Evolutionary conservation across 2,113 vertebrate species (phyloP).

Genomic region (Mirounga angustirostris): DNA sequence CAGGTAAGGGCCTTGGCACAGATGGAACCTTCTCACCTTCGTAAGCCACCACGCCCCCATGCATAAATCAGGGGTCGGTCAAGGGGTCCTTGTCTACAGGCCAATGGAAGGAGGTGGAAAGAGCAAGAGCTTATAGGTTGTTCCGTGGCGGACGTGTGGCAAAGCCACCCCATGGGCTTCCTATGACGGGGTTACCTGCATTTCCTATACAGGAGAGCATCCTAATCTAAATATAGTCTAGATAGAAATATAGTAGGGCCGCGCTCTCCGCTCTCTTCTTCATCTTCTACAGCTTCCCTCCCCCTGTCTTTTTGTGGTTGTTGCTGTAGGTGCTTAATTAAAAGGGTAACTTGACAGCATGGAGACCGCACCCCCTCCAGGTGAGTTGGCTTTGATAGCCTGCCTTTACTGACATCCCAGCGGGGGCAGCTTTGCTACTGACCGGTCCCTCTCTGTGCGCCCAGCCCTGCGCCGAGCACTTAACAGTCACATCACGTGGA

Average conservation of each 20-base stretch:
- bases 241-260: background rate
- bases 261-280: background rate
- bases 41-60: background rate
- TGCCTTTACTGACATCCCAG: rapidly evolving
- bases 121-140: background rate
- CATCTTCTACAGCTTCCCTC: rapidly evolving
- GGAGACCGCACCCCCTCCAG: background rate
- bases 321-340: background rate
- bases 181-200: background rate
- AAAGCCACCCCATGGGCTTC: background rate
- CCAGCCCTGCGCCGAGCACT: background rate
- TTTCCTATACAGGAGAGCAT: background rate
- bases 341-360: background rate
- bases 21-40: background rate
- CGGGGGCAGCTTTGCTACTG: rapidly evolving
- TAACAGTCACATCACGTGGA: rapidly evolving
- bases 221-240: background rate
- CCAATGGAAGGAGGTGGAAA: background rate
- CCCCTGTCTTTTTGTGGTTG: background rate
- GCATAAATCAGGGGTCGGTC: background rate
- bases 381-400: background rate
- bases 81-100: background rate
- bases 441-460: background rate
- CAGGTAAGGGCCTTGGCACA: background rate
- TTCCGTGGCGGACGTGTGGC: rapidly evolving